These are phyloP conservation scores for Notothenia rossii DNA, from an alignment of 2,113 vertebrate species.

Conservation along the genomic window DNA sequence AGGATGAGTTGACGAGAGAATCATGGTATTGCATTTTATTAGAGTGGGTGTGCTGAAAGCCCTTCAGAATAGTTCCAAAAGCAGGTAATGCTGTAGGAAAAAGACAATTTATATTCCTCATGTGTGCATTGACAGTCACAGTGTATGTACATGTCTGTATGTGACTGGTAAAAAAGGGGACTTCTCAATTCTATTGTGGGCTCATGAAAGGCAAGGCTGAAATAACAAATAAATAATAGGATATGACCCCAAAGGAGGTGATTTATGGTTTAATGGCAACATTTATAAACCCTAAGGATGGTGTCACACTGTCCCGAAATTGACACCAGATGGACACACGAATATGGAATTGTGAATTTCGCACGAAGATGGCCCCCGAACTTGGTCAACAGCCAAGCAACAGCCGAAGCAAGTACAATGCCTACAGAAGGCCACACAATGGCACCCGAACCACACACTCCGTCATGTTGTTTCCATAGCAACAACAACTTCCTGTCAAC, in stretches of 20 bases:
- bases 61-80: not conserved
- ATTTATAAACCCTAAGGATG: not conserved
- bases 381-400: no score
- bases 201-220: not conserved
- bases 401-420: no score
- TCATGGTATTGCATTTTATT: conserved; percentile 1
- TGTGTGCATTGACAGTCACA: not conserved
- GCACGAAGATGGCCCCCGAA: no score
- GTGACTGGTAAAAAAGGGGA: no score
- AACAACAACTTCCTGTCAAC: no score
- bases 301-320: no score
- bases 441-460: no score
- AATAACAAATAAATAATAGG: not conserved
- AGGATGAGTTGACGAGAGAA: not conserved
- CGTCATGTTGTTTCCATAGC: no score
- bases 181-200: not conserved
- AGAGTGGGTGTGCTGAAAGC: conserved; percentile 1
- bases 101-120: not conserved
- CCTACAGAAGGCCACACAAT: no score
- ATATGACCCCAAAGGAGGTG: not conserved
- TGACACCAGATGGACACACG: no score
- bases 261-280: not conserved
- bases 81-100: not conserved
- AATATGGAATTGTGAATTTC: no score
- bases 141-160: not conserved